phyloP scores from a whole-genome alignment of 2,113 vertebrate genomes.

The Baryphthengus martii region DNA sequence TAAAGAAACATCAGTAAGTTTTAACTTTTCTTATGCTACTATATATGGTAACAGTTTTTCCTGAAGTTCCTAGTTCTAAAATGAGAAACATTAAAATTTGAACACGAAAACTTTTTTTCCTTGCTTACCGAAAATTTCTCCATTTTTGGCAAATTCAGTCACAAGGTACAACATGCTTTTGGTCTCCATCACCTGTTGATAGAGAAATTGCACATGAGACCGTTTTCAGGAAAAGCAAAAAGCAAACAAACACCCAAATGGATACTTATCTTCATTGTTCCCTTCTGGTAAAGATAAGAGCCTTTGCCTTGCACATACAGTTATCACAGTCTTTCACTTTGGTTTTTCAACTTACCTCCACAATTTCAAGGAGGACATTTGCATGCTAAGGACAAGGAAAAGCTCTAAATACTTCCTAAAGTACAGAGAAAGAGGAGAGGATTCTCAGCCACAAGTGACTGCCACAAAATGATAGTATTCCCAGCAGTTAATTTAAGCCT shows the following conservation, averaged over 20 bases:
- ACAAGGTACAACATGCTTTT: constrained; percentile 99
- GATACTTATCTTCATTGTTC: background rate
- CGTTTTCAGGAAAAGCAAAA: background rate
- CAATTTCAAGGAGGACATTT: background rate
- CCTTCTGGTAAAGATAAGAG: background rate
- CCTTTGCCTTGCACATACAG: background rate
- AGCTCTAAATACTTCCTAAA: background rate
- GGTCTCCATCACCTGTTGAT: constrained; percentile 94
- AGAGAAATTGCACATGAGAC: constrained; percentile 28
- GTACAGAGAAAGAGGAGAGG: background rate
- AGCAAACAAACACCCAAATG: background rate
- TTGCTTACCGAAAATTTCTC: constrained; percentile 95
- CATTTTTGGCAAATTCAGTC: constrained; percentile 98
- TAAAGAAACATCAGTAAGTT: background rate
- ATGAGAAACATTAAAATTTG: background rate
- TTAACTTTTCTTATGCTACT: background rate
- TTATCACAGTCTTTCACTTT: background rate
- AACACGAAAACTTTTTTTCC: background rate
- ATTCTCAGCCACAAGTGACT: background rate
- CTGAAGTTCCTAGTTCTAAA: background rate
- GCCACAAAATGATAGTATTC: background rate
- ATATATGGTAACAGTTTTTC: background rate
- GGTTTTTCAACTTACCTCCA: background rate
- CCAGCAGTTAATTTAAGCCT: background rate
- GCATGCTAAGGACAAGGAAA: background rate